These are phyloP conservation scores for Eulemur coronatus DNA, from an alignment of 2,797 vertebrate species.

Conservation along the genomic window DNA sequence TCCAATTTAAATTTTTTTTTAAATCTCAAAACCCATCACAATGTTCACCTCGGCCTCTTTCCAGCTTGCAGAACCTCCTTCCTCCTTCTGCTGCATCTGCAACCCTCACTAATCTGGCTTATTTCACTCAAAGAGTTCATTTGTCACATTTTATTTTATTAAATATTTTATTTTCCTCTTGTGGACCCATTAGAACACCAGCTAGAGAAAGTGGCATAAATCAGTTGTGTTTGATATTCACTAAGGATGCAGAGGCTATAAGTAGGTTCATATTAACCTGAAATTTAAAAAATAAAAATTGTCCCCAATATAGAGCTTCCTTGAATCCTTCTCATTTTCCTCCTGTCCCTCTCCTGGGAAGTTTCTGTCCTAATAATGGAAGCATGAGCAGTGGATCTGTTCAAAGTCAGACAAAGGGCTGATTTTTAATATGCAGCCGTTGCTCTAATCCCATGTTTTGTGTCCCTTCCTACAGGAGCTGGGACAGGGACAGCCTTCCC, in stretches of 20 bases:
- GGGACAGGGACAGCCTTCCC: background rate
- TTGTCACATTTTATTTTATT: constrained; percentile 81
- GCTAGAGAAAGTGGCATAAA: constrained; percentile 70
- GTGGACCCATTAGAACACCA: constrained; percentile 75
- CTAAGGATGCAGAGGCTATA: constrained; percentile 57
- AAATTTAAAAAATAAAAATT: constrained; percentile 59
- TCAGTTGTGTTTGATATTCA: constrained; percentile 69
- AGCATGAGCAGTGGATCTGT: constrained; percentile 29
- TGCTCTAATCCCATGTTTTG: constrained; percentile 52
- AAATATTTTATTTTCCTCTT: constrained; percentile 81
- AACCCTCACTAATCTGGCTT: constrained; percentile 46
- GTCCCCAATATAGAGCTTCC: constrained; percentile 47
- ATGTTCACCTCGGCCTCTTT: constrained; percentile 62
- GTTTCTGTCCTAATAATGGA: constrained; percentile 64
- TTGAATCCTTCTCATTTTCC: constrained; percentile 65
- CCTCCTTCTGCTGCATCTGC: constrained; percentile 58
- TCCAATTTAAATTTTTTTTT: constrained; percentile 61
- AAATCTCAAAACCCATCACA: constrained; percentile 55
- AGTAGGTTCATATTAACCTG: constrained; percentile 66
- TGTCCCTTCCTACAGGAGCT: constrained; percentile 28
- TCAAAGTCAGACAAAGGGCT: constrained; percentile 72
- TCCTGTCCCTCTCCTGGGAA: constrained; percentile 74
- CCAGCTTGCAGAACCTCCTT: constrained; percentile 57
- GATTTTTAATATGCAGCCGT: constrained; percentile 57
- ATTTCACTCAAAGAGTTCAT: constrained; percentile 73